Base-by-base conservation (phyloP, 1,140 invertebrate genomes). In the Planococcus citri region DNA sequence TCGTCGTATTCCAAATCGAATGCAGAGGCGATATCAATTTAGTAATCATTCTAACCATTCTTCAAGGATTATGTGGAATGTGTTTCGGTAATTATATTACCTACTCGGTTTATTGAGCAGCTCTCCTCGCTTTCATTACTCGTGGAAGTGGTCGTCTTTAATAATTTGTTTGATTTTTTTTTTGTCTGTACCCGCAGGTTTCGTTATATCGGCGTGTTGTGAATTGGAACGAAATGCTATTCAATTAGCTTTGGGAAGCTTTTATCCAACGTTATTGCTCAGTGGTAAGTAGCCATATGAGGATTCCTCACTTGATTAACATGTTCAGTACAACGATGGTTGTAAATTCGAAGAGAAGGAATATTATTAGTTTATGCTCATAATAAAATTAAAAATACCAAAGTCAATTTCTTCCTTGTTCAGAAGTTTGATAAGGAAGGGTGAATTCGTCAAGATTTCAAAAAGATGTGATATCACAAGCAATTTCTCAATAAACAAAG, bases 41-140 rank as follows among this genome's bases (percentile, higher is more conserved):
- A 79, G 89, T 96, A 0, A 82, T 89, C 0, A 73, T 86, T 0
- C 79, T 97, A 0, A 92, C 89, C 0, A 80, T 95, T 0, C 80
- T 94, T 73, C 87, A 91, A 75, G 94, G 92, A 2, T 77, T 95
- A 0, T 94, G 92, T 78, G 95, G 94, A 73, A 97, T 97, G 94
- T 89, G 88, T 72, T 94, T 95, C 75, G 92, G 84, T 88, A 81
- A 81, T 78, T 78, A 14, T 24, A 22, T n/a, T 4, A 24, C 24
- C 2, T 27, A 14, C n/a, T 27, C 17, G 12, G 9, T 24, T 21
- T 24, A 24, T 67, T 10, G 24, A 4, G 8, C 4, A 8, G 29
- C 12, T 33, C 29, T 33, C 29, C 29, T n/a, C n/a, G n/a, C n/a
- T n/a, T 22, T n/a, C 58, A 61, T 61, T 61, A 61, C 14, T 21